phyloP scores from a whole-genome alignment of 1,140 invertebrate species.

The Lucilia cuprina region DNA sequence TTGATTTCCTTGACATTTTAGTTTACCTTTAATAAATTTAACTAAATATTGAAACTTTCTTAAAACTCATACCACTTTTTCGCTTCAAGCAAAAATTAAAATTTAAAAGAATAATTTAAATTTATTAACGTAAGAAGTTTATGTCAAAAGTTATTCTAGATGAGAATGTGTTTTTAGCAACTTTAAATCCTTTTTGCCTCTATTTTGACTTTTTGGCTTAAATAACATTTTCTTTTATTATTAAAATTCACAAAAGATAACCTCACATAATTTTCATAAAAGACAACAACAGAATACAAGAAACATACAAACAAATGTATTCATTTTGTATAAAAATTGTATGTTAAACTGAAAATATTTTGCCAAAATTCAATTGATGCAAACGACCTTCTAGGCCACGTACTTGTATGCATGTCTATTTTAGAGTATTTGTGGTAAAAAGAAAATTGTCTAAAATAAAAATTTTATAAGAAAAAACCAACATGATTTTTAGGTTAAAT shows the following conservation, averaged over 20 bases:
- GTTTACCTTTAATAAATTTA: too few species aligned
- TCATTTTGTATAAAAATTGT: not conserved
- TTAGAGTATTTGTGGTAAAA: not conserved
- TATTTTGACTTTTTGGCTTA: not conserved
- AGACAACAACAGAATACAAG: not conserved
- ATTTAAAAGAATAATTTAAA: not conserved
- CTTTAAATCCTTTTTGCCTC: not conserved
- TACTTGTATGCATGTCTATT: not conserved
- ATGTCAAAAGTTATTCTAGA: not conserved
- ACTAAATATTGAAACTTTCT: too few species aligned
- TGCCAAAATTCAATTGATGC: not conserved
- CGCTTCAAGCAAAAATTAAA: too few species aligned
- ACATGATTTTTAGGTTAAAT: conserved; percentile 6
- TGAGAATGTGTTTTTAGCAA: not conserved
- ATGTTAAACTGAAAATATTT: not conserved
- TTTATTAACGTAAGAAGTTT: not conserved
- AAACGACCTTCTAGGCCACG: not conserved
- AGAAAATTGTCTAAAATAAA: not conserved
- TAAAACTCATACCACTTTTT: too few species aligned
- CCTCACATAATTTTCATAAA: conserved; percentile 10
- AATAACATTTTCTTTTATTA: not conserved
- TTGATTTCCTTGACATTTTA: too few species aligned
- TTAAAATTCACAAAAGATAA: conserved; percentile 4
- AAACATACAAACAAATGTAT: not conserved
- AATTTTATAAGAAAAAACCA: not conserved